phyloP scores from a whole-genome alignment of 2,797 vertebrate species.

The Rhinophrynus dorsalis region DNA sequence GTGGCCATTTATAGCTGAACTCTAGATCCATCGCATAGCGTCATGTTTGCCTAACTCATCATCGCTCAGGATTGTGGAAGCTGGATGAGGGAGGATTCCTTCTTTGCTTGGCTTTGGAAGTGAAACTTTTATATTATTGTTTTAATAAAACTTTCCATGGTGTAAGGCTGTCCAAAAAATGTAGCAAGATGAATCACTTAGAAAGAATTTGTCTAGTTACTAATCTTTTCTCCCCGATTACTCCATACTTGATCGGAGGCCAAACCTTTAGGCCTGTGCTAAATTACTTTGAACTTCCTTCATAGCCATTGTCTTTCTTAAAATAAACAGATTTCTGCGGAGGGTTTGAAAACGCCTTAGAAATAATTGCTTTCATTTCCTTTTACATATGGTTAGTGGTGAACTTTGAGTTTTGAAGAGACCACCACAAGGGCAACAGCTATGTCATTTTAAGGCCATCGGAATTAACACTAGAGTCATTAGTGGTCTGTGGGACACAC shows the following conservation, averaged over 20 bases:
- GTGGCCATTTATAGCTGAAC: too few species aligned
- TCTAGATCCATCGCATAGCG: too few species aligned
- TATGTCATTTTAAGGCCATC: too few species aligned
- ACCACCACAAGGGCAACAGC: too few species aligned
- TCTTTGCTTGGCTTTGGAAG: not conserved
- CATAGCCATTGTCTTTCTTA: slow-evolving; percentile 12
- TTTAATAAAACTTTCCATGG: slow-evolving; percentile 33
- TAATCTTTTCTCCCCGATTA: rapidly evolving
- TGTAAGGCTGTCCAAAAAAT: slow-evolving; percentile 5
- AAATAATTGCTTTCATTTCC: slow-evolving; percentile 14
- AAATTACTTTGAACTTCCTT: slow-evolving; percentile 6
- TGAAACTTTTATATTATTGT: slow-evolving; percentile 3
- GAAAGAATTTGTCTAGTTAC: rapidly evolving
- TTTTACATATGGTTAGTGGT: too few species aligned
- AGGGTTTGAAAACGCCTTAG: not conserved
- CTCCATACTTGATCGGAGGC: not conserved
- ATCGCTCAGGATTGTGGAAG: not conserved
- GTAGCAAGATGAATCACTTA: not conserved
- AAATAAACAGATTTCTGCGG: slow-evolving; percentile 32
- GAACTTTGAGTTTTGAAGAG: too few species aligned
- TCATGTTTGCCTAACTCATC: not conserved
- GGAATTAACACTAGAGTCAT: too few species aligned
- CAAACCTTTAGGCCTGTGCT: not conserved
- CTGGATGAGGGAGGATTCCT: not conserved
- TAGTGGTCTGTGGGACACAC: too few species aligned